phyloP scores from a whole-genome alignment of 2,888 invertebrate genomes.

The Ganaspis brasiliensis region DNA sequence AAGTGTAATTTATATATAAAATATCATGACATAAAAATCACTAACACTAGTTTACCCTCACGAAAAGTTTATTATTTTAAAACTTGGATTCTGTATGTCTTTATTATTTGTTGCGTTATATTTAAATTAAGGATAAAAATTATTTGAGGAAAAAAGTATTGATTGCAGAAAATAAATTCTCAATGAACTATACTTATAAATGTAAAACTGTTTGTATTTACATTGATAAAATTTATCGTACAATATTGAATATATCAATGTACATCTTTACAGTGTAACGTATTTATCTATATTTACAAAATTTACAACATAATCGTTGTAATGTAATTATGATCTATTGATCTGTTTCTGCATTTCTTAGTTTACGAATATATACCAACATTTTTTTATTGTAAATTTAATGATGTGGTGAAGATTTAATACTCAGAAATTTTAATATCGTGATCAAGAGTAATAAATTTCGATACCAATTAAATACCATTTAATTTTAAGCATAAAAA shows the following conservation, averaged over 20 bases:
- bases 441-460: neutral
- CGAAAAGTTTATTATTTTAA: too few species aligned
- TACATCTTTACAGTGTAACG: constrained; percentile 10
- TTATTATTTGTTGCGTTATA: too few species aligned
- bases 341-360: neutral
- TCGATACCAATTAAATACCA: neutral
- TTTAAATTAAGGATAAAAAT: neutral
- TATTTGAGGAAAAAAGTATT: neutral
- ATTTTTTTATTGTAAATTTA: neutral
- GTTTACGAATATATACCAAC: neutral
- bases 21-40: too few species aligned
- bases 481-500: too few species aligned
- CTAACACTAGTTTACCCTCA: too few species aligned
- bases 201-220: neutral
- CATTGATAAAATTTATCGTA: constrained; percentile 1
- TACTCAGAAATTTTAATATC: constrained; percentile 6
- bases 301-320: constrained; percentile 13
- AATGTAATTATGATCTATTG: neutral
- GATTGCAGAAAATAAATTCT: neutral
- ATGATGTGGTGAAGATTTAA: neutral
- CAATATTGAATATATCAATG: constrained; percentile 17
- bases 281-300: constrained; percentile 18
- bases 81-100: too few species aligned
- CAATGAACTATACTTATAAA: too few species aligned
- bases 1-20: too few species aligned